These are phyloP conservation scores for Onychorhynchus coronatus DNA, from an alignment of 2,113 vertebrate genomes.

Conservation along the genomic window DNA sequence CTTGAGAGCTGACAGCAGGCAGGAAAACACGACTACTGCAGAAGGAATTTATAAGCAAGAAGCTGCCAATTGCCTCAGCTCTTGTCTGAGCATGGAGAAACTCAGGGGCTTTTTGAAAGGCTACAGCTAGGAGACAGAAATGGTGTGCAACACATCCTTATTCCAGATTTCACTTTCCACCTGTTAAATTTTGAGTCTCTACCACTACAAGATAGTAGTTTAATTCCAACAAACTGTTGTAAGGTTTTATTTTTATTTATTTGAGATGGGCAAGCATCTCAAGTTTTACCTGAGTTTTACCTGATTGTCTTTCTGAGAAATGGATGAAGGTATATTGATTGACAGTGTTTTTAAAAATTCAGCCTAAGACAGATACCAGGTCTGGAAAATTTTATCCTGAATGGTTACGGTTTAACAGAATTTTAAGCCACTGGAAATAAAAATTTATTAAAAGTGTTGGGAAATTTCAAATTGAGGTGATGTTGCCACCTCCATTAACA, in stretches of 20 bases:
- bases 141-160: not conserved
- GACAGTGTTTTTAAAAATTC: not conserved
- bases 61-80: not conserved
- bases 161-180: not conserved
- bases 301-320: not conserved
- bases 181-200: not conserved
- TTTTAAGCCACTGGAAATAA: not conserved
- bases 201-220: not conserved
- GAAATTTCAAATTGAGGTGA: not conserved
- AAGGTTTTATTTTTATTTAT: not conserved
- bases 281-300: not conserved
- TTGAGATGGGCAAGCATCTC: not conserved
- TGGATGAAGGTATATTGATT: not conserved
- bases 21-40: not conserved
- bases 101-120: not conserved
- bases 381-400: not conserved
- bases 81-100: not conserved
- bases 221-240: not conserved
- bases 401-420: not conserved
- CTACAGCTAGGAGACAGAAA: not conserved
- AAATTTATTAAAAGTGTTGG: not conserved
- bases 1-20: not conserved
- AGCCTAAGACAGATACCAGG: not conserved
- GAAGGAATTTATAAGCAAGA: not conserved
- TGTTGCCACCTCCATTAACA: not conserved